These are phyloP conservation scores for Ophonus ardosiacus DNA, from an alignment of 2,888 invertebrate species.

Conservation along the genomic window DNA sequence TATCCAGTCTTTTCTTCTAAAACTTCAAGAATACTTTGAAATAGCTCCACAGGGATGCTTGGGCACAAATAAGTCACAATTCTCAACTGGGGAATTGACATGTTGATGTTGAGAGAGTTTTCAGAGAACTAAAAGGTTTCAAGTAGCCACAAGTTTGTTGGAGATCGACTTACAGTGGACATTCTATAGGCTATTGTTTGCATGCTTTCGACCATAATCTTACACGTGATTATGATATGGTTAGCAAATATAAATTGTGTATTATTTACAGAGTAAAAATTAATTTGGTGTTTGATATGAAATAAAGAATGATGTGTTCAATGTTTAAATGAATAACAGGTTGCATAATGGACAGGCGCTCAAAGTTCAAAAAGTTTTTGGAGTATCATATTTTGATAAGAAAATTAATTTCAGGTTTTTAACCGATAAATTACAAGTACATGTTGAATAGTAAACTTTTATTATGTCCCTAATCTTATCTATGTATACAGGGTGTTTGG, in stretches of 20 bases:
- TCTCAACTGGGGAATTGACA: conserved; percentile 74
- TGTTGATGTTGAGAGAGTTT: conserved; percentile 16
- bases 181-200: conserved; percentile 48
- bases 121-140: conserved; percentile 16
- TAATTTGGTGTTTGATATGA: too few relatives aligned
- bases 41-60: conserved; percentile 80
- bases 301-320: neutral
- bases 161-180: conserved; percentile 52
- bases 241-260: neutral
- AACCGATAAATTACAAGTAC: conserved; percentile 1
- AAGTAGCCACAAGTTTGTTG: neutral
- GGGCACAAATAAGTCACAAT: conserved; percentile 81
- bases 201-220: conserved; percentile 44
- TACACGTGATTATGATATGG: conserved; percentile 45
- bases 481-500: too few relatives aligned
- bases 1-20: conserved; percentile 77
- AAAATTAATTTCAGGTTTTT: conserved; percentile 8
- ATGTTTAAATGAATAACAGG: neutral
- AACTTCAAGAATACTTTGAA: conserved; percentile 78
- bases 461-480: conserved; percentile 15
- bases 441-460: conserved; percentile 2
- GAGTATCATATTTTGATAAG: neutral
- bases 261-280: neutral
- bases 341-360: neutral
- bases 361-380: neutral